Percentiles rank a stretch among this genome's conserved stretches.
These are phyloP conservation scores for Steromphala cineraria DNA, from an alignment of 2,888 invertebrate genomes.

Conservation along the genomic window DNA sequence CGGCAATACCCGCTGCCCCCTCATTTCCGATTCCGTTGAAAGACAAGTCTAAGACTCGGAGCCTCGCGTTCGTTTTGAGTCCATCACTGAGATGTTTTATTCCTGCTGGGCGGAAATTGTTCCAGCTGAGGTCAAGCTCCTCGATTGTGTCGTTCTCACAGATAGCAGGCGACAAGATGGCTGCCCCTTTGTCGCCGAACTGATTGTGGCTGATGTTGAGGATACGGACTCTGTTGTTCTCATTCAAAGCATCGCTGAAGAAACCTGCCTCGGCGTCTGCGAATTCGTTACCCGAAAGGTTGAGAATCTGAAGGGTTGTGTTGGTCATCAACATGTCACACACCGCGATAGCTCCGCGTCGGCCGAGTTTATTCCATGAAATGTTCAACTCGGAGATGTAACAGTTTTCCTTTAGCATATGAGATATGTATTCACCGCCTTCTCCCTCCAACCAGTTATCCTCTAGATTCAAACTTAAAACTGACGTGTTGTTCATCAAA, in stretches of 20 bases:
- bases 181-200: conserved; percentile 76
- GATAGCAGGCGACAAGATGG: conserved; percentile 70
- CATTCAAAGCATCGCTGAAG: conserved; percentile 36
- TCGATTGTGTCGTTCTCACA: conserved; percentile 76
- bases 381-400: conserved; percentile 63
- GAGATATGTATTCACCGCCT: conserved; percentile 59
- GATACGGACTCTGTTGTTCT: conserved; percentile 58
- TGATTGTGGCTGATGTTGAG: conserved; percentile 78
- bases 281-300: conserved; percentile 51
- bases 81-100: conserved; percentile 48
- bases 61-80: conserved; percentile 50
- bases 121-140: conserved; percentile 74
- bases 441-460: conserved; percentile 69
- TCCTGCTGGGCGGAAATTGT: conserved; percentile 51
- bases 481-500: conserved; percentile 61
- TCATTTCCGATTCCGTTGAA: conserved; percentile 78
- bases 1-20: conserved; percentile 53
- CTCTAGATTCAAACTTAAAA: conserved; percentile 60
- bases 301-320: conserved; percentile 51
- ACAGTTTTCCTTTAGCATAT: conserved; percentile 69
- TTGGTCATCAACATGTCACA: conserved; percentile 58
- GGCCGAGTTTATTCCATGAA: conserved; percentile 57
- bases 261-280: background rate
- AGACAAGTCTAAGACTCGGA: conserved; percentile 72
- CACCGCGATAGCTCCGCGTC: conserved; percentile 49